Evolutionary conservation across 2,797 vertebrate genomes (phyloP), one percentile per base, ranked within the genome.

Genomic region (Mormyrus proboscirostris): DNA sequence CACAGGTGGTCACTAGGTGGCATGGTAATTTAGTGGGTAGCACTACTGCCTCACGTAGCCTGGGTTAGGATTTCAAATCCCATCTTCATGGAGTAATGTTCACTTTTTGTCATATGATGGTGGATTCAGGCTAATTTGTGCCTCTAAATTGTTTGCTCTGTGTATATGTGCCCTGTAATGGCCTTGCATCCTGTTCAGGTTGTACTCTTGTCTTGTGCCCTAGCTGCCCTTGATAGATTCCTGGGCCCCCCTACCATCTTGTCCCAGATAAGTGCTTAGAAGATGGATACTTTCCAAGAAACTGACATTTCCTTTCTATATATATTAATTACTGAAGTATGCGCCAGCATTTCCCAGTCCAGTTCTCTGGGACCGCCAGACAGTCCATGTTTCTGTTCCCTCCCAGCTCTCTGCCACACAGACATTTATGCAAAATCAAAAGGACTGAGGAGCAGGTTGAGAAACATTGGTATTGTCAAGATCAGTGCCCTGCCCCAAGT

Each of bases 241-340:
- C 47, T 14, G 83, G 65, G 12, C 65, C 25, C 10, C 65, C 65
- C 65, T 73, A 12, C 65, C 29, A 38, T 73, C 65, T 4, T 73
- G 29, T 14, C 65, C 65, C 29, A 73, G 29, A 38, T 38, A 73
- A 73, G 65, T 73, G 29, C 65, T 73, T 73, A 2, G 22, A 73
- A 73, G 65, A 73, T 73, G 65, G 65, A 73, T 73, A 49, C 79
- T 44, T 44, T 83, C 79, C 79, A 83, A 22, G 79, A 83, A 44
- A 38, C 44, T 47, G 79, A 19, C 41, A 83, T 83, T 83, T 49
- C 44, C n/a, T 6, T 22, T 83, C 22, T 47, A 22, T 83, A 83
- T 16, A 49, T 83, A 73, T 73, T 38, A 38, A 38, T 69, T 69
- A 69, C 62, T 69, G 4, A 69, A 33, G 25, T 14, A 33, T 16